Evolutionary conservation across 2,113 vertebrate species (phyloP), one percentile per base, ranked within the genome.

Genomic region (Lamprotornis superbus): DNA sequence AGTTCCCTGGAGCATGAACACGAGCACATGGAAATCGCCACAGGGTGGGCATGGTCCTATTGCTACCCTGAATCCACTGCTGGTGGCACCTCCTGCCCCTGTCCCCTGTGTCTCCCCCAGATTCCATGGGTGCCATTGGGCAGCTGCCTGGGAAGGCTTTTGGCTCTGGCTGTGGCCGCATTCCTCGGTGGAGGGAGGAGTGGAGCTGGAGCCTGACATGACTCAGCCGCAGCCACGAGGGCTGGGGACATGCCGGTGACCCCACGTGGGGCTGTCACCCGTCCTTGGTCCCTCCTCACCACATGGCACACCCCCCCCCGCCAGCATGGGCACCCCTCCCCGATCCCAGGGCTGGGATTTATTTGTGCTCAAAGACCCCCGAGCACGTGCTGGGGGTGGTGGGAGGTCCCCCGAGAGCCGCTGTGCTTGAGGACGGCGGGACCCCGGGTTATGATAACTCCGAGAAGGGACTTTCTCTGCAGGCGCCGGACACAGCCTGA

Each of bases 1-100:
- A 49, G 22, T 17, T 2, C 9, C 11, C 3, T 0, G 0, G 59
- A 55, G 55, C 4, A 2, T 1, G 10, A 42, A n/a, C 25, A 44
- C 25, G 10, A 42, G 37, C 25, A 44, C 25, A 3, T 0, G 15
- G 42, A 19, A 13, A 15, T n/a, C n/a, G 52, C 14, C 0, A 1
- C 1, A 11, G 17, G 28, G 39, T 24, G 68, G 47, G 19, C 24
- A 55, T 2, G 0, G 2, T 68, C 30, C 60, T 25, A 22, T 2
- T 3, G 7, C 33, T 47, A 20, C 33, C n/a, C 65, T 2, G 1
- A 23, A 59, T 11, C 2, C 0, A 0, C 68, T 31, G 53, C 35
- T 2, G 46, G 44, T 24, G 75, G 30, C 83, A 68, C 25, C 42
- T 70, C 73, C 30, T 23, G 35, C 2, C 20, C 23, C 39, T 5